A percentile compares a stretch with the other conserved stretches of the same genome.
Conservation (phyloP, 2,113 vertebrate genomes). For the Triplophysa siluroides region DNA sequence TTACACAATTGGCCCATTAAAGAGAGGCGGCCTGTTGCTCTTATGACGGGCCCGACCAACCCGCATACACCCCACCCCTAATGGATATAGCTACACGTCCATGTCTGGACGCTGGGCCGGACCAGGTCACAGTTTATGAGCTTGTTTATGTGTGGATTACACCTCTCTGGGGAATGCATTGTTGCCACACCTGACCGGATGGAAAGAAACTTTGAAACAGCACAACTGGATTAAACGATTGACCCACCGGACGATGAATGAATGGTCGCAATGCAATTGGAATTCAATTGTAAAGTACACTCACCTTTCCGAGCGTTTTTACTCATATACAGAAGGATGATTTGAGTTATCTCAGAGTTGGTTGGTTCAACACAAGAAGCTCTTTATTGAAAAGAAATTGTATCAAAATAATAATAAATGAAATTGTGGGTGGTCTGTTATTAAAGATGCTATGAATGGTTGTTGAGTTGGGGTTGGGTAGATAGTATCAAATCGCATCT, state of each 20-base stretch:
- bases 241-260: background rate
- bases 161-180: background rate
- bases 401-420: no score
- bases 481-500: no score
- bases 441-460: no score
- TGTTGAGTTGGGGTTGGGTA: no score
- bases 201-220: constrained; percentile 12
- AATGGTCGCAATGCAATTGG: no score
- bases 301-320: no score
- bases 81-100: constrained; percentile 62
- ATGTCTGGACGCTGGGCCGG: constrained; percentile 63
- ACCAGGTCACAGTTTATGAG: constrained; percentile 42
- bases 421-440: no score
- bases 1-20: constrained; percentile 73
- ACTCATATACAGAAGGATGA: no score
- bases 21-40: constrained; percentile 58
- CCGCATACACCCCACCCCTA: constrained; percentile 57
- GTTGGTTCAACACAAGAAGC: no score
- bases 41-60: constrained; percentile 49
- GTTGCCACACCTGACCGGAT: background rate
- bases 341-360: no score
- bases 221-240: background rate
- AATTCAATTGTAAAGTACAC: no score
- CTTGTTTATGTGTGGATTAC: constrained; percentile 22
- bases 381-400: no score